Evolutionary conservation across 2,888 invertebrate species (phyloP).

Genomic region (Artemia sp.): DNA sequence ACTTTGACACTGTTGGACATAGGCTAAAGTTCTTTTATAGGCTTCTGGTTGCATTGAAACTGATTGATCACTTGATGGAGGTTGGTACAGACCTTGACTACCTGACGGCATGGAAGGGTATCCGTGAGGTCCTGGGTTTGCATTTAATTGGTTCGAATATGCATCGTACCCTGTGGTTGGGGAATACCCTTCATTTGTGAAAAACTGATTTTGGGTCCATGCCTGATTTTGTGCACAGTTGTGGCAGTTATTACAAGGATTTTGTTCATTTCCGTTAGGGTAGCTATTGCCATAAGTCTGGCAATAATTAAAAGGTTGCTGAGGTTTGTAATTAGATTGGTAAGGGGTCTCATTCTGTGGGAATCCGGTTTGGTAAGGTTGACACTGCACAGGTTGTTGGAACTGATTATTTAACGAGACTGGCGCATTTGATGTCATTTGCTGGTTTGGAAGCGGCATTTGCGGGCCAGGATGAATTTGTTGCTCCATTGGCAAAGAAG

Average conservation of each 20-base stretch:
- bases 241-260: conserved; percentile 8
- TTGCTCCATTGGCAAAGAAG: no score
- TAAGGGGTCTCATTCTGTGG: background rate
- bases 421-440: conserved; percentile 16
- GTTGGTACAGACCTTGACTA: conserved; percentile 19
- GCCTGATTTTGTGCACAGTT: conserved; percentile 1
- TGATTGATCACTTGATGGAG: conserved; percentile 15
- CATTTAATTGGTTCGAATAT: background rate
- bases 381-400: background rate
- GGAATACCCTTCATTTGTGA: background rate
- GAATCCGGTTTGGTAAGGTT: conserved; percentile 10
- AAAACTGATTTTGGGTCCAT: conserved; percentile 9
- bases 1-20: conserved; percentile 60
- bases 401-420: conserved; percentile 18
- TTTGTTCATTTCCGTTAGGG: background rate
- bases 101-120: background rate
- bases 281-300: background rate
- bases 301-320: conserved; percentile 1
- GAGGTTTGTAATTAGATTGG: background rate
- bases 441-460: conserved; percentile 5
- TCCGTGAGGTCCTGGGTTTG: conserved; percentile 30
- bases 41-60: conserved; percentile 62
- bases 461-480: background rate
- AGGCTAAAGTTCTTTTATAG: conserved; percentile 72
- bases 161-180: background rate